phyloP scores from a whole-genome alignment of 2,797 vertebrate species.

The Eurystomus glaucurus region DNA sequence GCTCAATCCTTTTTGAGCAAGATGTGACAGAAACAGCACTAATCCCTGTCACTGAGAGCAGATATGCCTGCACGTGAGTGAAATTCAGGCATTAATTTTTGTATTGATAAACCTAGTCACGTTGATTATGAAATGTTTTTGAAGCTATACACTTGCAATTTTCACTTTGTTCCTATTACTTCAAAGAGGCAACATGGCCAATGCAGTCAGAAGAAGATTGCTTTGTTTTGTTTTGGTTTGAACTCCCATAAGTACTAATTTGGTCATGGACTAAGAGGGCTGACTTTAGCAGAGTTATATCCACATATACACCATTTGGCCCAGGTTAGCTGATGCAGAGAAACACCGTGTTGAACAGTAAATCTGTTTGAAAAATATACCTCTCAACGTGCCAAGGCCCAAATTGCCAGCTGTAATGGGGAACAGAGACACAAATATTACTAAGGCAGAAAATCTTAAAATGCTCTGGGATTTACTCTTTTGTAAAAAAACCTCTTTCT shows the following conservation, averaged over 20 bases:
- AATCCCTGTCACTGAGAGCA: not conserved
- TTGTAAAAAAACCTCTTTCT: not conserved
- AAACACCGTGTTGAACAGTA: not conserved
- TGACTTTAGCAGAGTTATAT: not conserved
- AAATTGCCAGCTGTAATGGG: not conserved
- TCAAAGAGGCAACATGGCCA: not conserved
- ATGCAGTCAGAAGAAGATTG: not conserved
- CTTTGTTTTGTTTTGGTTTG: not conserved
- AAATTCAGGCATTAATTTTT: not conserved
- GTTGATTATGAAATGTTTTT: not conserved
- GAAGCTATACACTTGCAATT: not conserved
- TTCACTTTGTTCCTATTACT: not conserved
- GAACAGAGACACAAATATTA: not conserved
- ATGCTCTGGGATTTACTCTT: not conserved
- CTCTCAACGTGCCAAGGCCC: not conserved
- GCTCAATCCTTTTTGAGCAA: not conserved
- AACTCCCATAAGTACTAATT: not conserved
- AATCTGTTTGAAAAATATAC: not conserved
- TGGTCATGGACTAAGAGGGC: rapidly evolving
- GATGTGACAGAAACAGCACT: not conserved
- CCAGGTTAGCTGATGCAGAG: not conserved
- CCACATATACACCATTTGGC: not conserved
- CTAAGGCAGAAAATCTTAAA: not conserved
- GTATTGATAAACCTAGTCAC: not conserved
- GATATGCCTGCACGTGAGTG: not conserved